Evolutionary conservation across 2,888 invertebrate genomes (phyloP).

Genomic region (Troides helena): DNA sequence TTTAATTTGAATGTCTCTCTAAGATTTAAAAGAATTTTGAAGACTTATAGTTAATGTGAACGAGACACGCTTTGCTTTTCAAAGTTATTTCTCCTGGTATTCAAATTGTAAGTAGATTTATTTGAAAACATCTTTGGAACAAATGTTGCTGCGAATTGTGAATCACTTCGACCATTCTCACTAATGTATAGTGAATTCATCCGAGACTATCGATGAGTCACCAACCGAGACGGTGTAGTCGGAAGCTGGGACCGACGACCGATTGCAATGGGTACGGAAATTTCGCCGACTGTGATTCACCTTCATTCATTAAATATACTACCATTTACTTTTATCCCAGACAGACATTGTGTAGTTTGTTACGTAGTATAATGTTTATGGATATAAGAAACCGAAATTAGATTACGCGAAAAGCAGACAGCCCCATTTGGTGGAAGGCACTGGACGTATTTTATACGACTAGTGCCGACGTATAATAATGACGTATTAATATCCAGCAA

Average conservation of each 20-base stretch:
- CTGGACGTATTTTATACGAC: no score
- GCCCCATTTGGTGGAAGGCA: no score
- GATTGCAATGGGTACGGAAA: constrained; percentile 19
- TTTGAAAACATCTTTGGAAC: neutral
- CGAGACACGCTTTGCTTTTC: no score
- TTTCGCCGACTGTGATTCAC: constrained; percentile 22
- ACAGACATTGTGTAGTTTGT: neutral
- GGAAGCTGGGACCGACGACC: constrained; percentile 26
- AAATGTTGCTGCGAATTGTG: constrained; percentile 12
- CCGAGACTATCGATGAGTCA: constrained; percentile 34
- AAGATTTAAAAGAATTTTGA: no score
- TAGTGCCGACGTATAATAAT: no score
- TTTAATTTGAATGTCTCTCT: no score
- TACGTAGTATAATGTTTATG: neutral
- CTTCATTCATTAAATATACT: constrained; percentile 19
- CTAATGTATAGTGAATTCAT: constrained; percentile 31
- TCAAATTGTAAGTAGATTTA: neutral
- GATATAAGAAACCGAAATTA: neutral
- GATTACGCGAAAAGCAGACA: no score
- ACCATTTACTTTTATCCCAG: constrained; percentile 19
- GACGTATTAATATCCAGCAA: no score
- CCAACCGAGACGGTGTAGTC: constrained; percentile 24
- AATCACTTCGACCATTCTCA: constrained; percentile 24
- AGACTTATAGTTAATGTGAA: no score
- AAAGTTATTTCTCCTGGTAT: no score